Conservation (phyloP, 2,888 invertebrate genomes). For the Drosophila recens region DNA sequence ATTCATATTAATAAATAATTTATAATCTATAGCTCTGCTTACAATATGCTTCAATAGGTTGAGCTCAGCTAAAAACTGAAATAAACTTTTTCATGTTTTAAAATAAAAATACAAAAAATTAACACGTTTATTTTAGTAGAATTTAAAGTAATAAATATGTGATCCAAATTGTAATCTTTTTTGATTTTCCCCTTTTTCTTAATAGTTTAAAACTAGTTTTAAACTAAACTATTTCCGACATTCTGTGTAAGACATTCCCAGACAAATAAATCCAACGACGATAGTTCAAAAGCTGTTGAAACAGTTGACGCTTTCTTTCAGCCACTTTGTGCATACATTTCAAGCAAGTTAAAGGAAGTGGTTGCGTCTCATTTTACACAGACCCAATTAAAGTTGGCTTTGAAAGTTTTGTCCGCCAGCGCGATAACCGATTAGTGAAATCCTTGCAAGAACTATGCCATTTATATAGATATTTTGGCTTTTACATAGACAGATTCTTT, state of each 20-base stretch:
- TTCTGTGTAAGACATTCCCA: background rate
- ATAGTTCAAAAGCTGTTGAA: background rate
- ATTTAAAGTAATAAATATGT: too few relatives aligned
- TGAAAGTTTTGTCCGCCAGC: background rate
- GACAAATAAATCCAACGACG: background rate
- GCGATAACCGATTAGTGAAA: background rate
- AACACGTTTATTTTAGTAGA: too few relatives aligned
- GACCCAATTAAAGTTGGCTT: background rate
- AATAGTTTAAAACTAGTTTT: background rate
- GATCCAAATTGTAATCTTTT: too few relatives aligned
- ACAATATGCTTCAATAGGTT: too few relatives aligned
- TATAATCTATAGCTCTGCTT: too few relatives aligned
- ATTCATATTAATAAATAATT: too few relatives aligned
- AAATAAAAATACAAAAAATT: too few relatives aligned
- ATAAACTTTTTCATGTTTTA: too few relatives aligned
- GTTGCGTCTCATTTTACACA: background rate
- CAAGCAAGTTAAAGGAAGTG: background rate
- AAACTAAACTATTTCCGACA: constrained; percentile 1
- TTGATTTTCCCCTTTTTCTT: too few relatives aligned
- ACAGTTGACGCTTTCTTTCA: background rate
- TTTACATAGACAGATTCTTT: constrained; percentile 1
- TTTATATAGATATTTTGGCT: background rate
- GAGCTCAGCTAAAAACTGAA: too few relatives aligned
- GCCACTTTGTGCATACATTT: background rate
- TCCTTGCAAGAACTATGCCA: background rate